Percentiles rank a stretch among this genome's conserved stretches.
These are phyloP conservation scores for Tarsius wallacei DNA, from an alignment of 2,797 vertebrate species.

Conservation along the genomic window DNA sequence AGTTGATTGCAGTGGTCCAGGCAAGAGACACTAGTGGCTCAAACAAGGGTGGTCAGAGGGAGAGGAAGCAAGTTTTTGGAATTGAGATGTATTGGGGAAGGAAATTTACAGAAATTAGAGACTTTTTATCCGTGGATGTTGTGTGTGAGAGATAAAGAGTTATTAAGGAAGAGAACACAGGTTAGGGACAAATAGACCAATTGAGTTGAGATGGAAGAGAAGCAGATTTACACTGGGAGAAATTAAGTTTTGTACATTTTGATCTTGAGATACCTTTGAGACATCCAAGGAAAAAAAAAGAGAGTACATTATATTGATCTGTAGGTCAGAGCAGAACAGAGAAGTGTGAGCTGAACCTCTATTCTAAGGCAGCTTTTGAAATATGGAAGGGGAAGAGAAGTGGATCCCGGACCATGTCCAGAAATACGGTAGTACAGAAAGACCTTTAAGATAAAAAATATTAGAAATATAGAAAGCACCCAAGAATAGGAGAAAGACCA, in stretches of 20 bases:
- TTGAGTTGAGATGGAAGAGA: background rate
- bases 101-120: background rate
- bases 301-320: background rate
- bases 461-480: background rate
- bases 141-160: background rate
- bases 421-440: background rate
- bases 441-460: background rate
- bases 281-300: background rate
- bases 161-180: background rate
- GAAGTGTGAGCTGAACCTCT: background rate
- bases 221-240: background rate
- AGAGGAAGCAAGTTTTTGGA: background rate
- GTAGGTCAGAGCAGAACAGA: background rate
- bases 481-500: background rate
- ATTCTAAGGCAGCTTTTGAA: background rate
- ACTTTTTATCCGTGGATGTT: background rate
- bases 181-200: fast-evolving
- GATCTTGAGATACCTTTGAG: background rate
- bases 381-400: background rate
- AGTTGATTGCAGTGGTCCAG: too few species aligned
- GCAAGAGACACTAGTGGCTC: background rate
- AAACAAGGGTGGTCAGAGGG: background rate
- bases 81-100: background rate
- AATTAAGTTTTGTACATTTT: background rate
- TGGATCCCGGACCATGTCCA: background rate